Percentiles rank a stretch among this genome's conserved stretches.
Conservation (phyloP, 2,888 invertebrate genomes). For the Aethes cnicana region DNA sequence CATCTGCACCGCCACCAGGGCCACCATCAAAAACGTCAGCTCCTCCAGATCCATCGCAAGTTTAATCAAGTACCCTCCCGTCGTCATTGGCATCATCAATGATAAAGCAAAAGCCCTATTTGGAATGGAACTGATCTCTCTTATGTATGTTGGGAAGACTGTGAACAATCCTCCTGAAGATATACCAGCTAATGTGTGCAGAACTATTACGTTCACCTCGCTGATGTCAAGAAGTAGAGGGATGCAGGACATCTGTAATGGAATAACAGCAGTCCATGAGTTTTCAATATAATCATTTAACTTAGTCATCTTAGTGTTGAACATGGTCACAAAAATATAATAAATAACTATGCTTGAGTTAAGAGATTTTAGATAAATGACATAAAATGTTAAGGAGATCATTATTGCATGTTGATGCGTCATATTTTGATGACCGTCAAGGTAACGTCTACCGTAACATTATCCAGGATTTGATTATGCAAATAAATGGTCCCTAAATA, state of each 20-base stretch:
- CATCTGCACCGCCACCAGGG: constrained; percentile 53
- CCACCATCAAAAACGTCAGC: constrained; percentile 55
- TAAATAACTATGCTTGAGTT: too few relatives aligned
- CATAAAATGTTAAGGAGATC: too few relatives aligned
- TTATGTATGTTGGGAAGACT: constrained; percentile 57
- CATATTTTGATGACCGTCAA: too few relatives aligned
- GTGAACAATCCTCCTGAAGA: constrained; percentile 61
- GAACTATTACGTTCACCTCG: constrained; percentile 43
- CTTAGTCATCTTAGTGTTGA: too few relatives aligned
- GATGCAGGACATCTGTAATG: constrained; percentile 58
- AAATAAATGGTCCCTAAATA: too few relatives aligned
- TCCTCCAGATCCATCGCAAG: constrained; percentile 48
- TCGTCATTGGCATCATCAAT: constrained; percentile 52
- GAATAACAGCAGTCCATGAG: too few relatives aligned
- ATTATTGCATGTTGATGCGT: too few relatives aligned
- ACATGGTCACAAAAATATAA: too few relatives aligned
- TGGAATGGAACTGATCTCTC: constrained; percentile 50
- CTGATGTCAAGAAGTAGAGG: constrained; percentile 53
- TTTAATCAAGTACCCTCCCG: constrained; percentile 56
- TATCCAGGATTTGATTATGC: too few relatives aligned
- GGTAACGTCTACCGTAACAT: too few relatives aligned
- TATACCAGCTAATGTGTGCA: constrained; percentile 57
- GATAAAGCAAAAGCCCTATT: constrained; percentile 48
- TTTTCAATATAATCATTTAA: too few relatives aligned
- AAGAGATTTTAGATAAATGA: too few relatives aligned